Evolutionary conservation across 2,888 invertebrate genomes (phyloP).

Genomic region (Dione vanillae): DNA sequence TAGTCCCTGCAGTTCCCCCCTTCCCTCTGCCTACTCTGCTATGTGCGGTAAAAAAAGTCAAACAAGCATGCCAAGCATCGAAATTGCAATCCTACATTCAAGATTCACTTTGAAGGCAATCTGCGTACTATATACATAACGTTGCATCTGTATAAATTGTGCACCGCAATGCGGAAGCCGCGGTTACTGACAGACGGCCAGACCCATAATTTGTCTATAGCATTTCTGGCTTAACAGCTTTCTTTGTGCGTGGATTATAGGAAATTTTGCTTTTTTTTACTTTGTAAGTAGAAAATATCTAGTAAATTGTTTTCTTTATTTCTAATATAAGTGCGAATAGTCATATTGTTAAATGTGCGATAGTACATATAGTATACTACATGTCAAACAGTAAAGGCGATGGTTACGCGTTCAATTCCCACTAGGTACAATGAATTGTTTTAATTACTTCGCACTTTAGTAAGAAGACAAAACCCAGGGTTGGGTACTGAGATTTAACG

Average conservation of each 20-base stretch:
- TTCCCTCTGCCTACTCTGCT: too few species aligned
- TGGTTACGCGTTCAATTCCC: too few species aligned
- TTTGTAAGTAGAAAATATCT: neutral
- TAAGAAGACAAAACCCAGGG: too few species aligned
- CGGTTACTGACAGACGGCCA: constrained; percentile 47
- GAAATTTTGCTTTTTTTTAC: neutral
- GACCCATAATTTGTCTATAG: constrained; percentile 51
- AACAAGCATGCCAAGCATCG: neutral
- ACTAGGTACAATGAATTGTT: too few species aligned
- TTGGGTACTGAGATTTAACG: too few species aligned
- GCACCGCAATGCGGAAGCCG: constrained; percentile 53
- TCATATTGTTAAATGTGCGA: too few species aligned
- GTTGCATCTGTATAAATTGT: constrained; percentile 31
- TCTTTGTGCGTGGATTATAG: constrained; percentile 35
- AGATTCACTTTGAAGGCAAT: constrained; percentile 9
- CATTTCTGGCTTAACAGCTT: constrained; percentile 41
- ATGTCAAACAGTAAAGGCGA: too few species aligned
- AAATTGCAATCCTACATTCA: neutral
- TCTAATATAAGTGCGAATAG: neutral
- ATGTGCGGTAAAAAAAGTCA: too few species aligned
- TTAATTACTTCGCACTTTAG: too few species aligned
- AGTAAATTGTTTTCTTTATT: neutral
- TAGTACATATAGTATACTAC: too few species aligned
- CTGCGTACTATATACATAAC: constrained; percentile 21
- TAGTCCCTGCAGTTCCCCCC: too few species aligned